A percentile compares a stretch with the other conserved stretches of the same genome.
Evolutionary conservation across 2,797 vertebrate species (phyloP).

Genomic region (Thaleichthys pacificus): DNA sequence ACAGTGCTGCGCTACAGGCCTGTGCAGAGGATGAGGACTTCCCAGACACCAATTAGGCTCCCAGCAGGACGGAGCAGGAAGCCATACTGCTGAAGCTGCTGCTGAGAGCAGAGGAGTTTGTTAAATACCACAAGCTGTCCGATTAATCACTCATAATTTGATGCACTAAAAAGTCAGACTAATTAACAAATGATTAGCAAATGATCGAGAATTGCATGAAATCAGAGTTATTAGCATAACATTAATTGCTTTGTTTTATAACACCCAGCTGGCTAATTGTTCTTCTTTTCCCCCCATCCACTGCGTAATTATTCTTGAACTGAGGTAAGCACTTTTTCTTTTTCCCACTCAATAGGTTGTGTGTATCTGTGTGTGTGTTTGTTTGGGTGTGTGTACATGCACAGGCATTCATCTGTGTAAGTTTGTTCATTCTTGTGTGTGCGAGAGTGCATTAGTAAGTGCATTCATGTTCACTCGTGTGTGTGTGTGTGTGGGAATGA

Average conservation of each 20-base stretch:
- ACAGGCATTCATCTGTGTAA: neutral
- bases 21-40: neutral
- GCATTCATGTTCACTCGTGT: neutral
- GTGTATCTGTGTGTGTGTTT: constrained; percentile 5
- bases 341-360: constrained; percentile 6
- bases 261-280: constrained; percentile 77
- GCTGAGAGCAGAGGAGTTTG: constrained; percentile 49
- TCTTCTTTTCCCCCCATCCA: constrained; percentile 27
- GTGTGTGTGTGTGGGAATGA: neutral
- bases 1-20: no score
- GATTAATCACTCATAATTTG: constrained; percentile 64
- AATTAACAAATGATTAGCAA: constrained; percentile 73
- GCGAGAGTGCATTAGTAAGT: neutral
- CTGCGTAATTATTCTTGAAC: constrained; percentile 59
- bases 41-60: neutral
- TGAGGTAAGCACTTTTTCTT: constrained; percentile 35
- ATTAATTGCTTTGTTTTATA: constrained; percentile 77
- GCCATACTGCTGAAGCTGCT: constrained; percentile 13
- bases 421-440: neutral
- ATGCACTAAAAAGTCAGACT: constrained; percentile 59
- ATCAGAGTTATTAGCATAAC: constrained; percentile 74
- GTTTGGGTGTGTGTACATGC: constrained; percentile 4
- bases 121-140: constrained; percentile 63
- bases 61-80: neutral
- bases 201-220: constrained; percentile 69